Percentiles rank a stretch among this genome's conserved stretches.
Conservation (phyloP, 2,888 invertebrate species). For the Campoletis raptor region DNA sequence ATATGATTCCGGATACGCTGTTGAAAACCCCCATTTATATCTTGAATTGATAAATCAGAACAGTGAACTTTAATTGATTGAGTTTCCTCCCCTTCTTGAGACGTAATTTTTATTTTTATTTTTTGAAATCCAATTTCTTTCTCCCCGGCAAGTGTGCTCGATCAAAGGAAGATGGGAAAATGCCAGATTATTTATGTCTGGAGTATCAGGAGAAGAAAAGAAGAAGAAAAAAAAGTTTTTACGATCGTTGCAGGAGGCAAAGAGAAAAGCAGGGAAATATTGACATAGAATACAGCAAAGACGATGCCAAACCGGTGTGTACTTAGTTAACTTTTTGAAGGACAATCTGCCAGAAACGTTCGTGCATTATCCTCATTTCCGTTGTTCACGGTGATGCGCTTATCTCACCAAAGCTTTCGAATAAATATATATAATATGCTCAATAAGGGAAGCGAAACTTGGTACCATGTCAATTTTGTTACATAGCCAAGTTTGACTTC, state of each 20-base stretch:
- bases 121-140: neutral
- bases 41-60: neutral
- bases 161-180: neutral
- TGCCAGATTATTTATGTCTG: constrained; percentile 2
- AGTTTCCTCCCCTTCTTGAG: neutral
- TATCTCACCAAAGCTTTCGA: constrained; percentile 7
- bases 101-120: neutral
- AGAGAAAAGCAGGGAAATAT: constrained; percentile 11
- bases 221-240: constrained; percentile 4
- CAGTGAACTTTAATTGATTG: neutral
- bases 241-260: neutral
- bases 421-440: constrained; percentile 1
- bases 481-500: constrained; percentile 60
- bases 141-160: neutral
- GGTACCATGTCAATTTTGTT: neutral
- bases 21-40: neutral
- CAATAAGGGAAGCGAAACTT: constrained; percentile 6
- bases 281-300: neutral
- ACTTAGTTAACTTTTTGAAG: constrained; percentile 71
- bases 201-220: neutral
- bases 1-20: neutral
- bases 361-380: constrained; percentile 55
- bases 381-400: neutral
- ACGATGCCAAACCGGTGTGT: constrained; percentile 12
- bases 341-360: constrained; percentile 74